These are phyloP conservation scores for Hypanus sabinus DNA, from an alignment of 2,113 vertebrate genomes.

Conservation along the genomic window DNA sequence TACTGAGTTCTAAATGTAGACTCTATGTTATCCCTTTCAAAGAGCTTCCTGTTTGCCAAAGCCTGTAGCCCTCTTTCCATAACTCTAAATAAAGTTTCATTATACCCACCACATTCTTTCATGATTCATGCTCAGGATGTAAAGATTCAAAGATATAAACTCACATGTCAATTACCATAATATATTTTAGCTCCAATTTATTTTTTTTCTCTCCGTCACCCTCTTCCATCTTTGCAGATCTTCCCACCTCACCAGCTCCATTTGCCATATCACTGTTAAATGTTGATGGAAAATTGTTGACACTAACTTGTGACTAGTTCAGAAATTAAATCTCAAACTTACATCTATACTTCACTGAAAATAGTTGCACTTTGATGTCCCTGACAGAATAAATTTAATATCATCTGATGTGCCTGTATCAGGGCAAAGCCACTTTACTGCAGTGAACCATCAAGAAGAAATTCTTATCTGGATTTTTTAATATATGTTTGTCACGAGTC, in stretches of 20 bases:
- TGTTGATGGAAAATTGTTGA: not conserved
- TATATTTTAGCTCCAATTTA: not conserved
- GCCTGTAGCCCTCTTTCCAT: not conserved
- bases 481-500: not conserved
- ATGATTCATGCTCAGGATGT: not conserved
- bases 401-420: not conserved
- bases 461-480: not conserved
- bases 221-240: not conserved
- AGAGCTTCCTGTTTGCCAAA: slow-evolving; percentile 13
- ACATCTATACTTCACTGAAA: not conserved
- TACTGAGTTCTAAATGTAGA: not conserved
- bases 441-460: not conserved
- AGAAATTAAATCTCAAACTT: not conserved
- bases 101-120: not conserved
- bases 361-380: not conserved
- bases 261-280: not conserved
- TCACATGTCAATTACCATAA: no score
- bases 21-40: not conserved
- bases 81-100: not conserved
- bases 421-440: not conserved
- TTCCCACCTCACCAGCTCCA: not conserved
- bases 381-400: not conserved
- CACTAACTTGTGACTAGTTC: not conserved
- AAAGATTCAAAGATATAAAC: not conserved
- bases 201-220: not conserved